Evolutionary conservation across 2,888 invertebrate genomes (phyloP).

Genomic region (Lasioglossum vierecki): DNA sequence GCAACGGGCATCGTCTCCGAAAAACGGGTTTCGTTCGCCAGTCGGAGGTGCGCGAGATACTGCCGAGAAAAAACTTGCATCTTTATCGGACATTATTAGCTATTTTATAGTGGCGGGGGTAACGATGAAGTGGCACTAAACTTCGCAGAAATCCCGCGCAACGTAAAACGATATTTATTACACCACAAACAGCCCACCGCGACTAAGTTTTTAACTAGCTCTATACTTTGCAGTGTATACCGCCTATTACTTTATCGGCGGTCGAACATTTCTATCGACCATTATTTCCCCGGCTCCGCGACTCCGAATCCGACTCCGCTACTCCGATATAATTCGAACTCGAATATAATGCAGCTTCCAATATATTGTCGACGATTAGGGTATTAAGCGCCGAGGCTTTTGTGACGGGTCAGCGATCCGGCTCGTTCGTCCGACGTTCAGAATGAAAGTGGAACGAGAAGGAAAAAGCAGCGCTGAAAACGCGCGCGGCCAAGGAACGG

Average conservation of each 20-base stretch:
- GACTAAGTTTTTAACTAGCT: slow-evolving; percentile 66
- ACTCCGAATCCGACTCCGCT: slow-evolving; percentile 1
- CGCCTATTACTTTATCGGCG: slow-evolving; percentile 62
- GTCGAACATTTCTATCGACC: slow-evolving; percentile 67
- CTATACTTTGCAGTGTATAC: slow-evolving; percentile 55
- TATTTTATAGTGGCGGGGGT: slow-evolving; percentile 15
- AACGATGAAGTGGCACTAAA: slow-evolving; percentile 44
- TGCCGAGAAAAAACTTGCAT: neutral
- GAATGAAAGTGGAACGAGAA: slow-evolving; percentile 1
- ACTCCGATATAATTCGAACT: slow-evolving; percentile 60
- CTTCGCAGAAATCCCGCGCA: slow-evolving; percentile 42
- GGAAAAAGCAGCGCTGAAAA: neutral
- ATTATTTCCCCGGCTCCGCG: slow-evolving; percentile 57
- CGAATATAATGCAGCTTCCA: slow-evolving; percentile 59
- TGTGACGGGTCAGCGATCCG: slow-evolving; percentile 4
- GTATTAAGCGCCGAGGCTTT: slow-evolving; percentile 51
- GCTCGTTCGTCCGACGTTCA: neutral
- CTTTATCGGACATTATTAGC: slow-evolving; percentile 24
- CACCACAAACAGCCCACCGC: slow-evolving; percentile 53
- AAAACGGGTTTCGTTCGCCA: neutral
- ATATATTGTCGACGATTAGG: slow-evolving; percentile 65
- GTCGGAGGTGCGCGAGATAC: neutral
- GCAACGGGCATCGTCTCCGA: neutral
- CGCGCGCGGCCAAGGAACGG: neutral
- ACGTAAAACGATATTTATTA: slow-evolving; percentile 58